A percentile compares a stretch with the other conserved stretches of the same genome.
Evolutionary conservation across 2,797 vertebrate genomes (phyloP).

Genomic region (Anolis apletophallus): DNA sequence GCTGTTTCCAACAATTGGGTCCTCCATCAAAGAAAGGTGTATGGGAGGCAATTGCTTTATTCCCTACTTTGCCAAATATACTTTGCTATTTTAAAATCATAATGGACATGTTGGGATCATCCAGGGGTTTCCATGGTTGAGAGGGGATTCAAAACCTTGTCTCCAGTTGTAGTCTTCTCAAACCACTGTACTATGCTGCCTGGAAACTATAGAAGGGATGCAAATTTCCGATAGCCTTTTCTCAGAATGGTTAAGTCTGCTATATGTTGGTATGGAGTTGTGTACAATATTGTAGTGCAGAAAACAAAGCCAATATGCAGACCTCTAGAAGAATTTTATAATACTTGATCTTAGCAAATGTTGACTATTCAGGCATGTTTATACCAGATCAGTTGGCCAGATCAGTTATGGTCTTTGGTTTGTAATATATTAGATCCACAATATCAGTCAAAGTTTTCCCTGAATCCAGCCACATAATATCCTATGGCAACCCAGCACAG

Average conservation of each 20-base stretch:
- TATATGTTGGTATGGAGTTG: background rate
- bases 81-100: background rate
- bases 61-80: no score
- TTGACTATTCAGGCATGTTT: background rate
- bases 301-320: background rate
- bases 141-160: no score
- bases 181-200: no score
- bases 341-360: background rate
- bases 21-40: no score
- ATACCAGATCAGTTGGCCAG: no score
- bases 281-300: background rate
- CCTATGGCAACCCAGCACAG: background rate
- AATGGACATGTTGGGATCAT: background rate
- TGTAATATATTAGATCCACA: background rate
- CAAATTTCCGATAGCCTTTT: background rate
- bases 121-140: no score
- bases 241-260: background rate
- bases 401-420: background rate
- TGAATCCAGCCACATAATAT: constrained; percentile 14
- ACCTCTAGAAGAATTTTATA: background rate
- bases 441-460: background rate
- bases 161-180: no score
- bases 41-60: no score
- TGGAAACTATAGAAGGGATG: background rate
- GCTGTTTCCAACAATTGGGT: no score